Conservation (phyloP, 2,797 vertebrate genomes). For the Okamejei kenojei region DNA sequence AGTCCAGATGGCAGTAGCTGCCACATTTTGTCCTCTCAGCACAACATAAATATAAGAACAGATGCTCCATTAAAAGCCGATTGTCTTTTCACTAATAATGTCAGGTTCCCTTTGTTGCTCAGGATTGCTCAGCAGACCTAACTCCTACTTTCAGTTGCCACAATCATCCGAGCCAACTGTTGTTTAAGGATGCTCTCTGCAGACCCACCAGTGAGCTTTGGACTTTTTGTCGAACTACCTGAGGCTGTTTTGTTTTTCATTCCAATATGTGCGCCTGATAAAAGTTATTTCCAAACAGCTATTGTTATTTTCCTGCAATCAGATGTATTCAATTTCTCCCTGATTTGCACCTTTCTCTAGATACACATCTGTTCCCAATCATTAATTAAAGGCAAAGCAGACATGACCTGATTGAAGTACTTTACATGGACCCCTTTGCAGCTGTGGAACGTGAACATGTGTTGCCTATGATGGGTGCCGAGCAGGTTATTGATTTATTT, state of each 20-base stretch:
- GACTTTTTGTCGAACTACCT: background rate
- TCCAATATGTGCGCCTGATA: background rate
- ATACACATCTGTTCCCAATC: background rate
- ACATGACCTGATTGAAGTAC: background rate
- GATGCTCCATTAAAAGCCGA: no score
- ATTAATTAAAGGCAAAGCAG: background rate
- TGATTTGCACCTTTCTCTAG: background rate
- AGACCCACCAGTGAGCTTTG: background rate
- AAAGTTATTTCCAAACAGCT: background rate
- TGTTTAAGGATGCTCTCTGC: background rate
- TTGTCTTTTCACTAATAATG: background rate
- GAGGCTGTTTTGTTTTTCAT: background rate
- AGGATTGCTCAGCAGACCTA: background rate
- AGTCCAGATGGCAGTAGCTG: conserved; percentile 18
- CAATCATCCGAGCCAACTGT: background rate
- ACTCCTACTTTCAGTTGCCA: background rate
- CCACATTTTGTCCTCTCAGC: background rate
- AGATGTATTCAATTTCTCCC: background rate
- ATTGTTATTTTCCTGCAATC: background rate
- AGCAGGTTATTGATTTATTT: background rate
- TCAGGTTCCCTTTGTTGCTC: background rate
- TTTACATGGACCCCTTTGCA: background rate
- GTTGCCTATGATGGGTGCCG: background rate
- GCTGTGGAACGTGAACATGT: background rate
- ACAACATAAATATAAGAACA: background rate